Base-by-base conservation (phyloP, 1,140 invertebrate genomes). In the Brachystomella parvula region DNA sequence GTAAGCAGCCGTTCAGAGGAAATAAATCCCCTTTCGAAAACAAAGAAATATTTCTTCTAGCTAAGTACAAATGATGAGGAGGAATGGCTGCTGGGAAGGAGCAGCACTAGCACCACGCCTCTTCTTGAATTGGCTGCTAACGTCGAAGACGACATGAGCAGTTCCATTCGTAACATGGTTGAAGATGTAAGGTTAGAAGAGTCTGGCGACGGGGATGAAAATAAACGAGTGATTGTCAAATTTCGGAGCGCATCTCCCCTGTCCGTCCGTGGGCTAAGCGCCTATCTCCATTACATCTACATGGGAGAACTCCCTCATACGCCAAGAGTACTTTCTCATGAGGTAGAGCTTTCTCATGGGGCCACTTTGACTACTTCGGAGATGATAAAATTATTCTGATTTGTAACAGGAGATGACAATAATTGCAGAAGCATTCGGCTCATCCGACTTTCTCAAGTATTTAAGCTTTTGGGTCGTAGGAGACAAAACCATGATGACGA, bases 1-100 rank as follows among this genome's bases (percentile, higher is more conserved):
- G n/a, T n/a, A n/a, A n/a, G n/a, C n/a, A n/a, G n/a, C n/a, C n/a
- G n/a, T n/a, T n/a, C n/a, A n/a, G n/a, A n/a, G n/a, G n/a, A n/a
- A n/a, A n/a, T n/a, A n/a, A n/a, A n/a, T n/a, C n/a, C n/a, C n/a
- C n/a, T n/a, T n/a, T n/a, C n/a, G n/a, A n/a, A n/a, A n/a, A n/a
- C n/a, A n/a, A n/a, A n/a, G n/a, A n/a, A n/a, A n/a, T n/a, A n/a
- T n/a, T n/a, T n/a, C n/a, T n/a, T n/a, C n/a, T n/a, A n/a, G n/a
- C n/a, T n/a, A 49, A 73, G 72, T 49, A 71, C 72, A 32, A 62
- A 47, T 15, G 72, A 70, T 49, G 72, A 73, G 44, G 70, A 69
- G 1, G 69, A 71, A 58, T 71, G 69, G 29, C 44, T 73, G 31
- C 49, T 1, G 65, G 60, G 31, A 66, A 63, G 19, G 47, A 56